Evolutionary conservation across 2,888 invertebrate species (phyloP).

Genomic region (Bhutanitis thaidina): DNA sequence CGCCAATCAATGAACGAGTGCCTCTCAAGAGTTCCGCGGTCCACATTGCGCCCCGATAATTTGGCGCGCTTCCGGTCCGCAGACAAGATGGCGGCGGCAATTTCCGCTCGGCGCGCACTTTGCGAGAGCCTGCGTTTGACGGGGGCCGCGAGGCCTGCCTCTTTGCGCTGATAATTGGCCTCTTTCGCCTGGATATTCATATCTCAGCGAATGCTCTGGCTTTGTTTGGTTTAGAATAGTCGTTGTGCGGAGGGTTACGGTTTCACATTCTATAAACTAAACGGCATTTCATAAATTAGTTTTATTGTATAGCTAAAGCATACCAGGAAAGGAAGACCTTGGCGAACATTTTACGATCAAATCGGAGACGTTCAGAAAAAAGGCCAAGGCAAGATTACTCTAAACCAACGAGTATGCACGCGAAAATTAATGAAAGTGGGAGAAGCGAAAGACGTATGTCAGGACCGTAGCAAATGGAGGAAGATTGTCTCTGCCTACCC

Average conservation of each 20-base stretch:
- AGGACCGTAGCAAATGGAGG: too few relatives aligned
- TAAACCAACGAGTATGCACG: too few relatives aligned
- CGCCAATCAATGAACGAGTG: slow-evolving; percentile 10
- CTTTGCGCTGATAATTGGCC: slow-evolving; percentile 26
- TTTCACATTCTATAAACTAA: neutral
- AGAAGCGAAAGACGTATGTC: too few relatives aligned
- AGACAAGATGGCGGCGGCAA: slow-evolving; percentile 50
- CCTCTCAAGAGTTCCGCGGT: slow-evolving; percentile 10
- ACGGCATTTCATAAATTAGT: too few relatives aligned
- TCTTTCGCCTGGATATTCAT: slow-evolving; percentile 19
- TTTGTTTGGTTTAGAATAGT: slow-evolving; percentile 6
- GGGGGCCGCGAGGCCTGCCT: slow-evolving; percentile 24
- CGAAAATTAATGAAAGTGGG: too few relatives aligned
- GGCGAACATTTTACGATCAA: too few relatives aligned
- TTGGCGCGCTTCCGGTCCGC: slow-evolving; percentile 37
- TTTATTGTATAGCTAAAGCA: too few relatives aligned
- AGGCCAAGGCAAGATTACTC: too few relatives aligned
- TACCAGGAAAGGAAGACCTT: too few relatives aligned
- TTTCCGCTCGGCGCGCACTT: slow-evolving; percentile 48
- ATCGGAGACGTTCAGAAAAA: too few relatives aligned
- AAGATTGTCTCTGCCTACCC: too few relatives aligned
- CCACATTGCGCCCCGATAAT: slow-evolving; percentile 27
- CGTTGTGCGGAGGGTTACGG: neutral
- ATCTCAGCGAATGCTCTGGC: slow-evolving; percentile 9
- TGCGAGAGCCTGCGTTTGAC: slow-evolving; percentile 50